These are phyloP conservation scores for Benitochromis conjunctus DNA, from an alignment of 2,113 vertebrate species.

Conservation along the genomic window DNA sequence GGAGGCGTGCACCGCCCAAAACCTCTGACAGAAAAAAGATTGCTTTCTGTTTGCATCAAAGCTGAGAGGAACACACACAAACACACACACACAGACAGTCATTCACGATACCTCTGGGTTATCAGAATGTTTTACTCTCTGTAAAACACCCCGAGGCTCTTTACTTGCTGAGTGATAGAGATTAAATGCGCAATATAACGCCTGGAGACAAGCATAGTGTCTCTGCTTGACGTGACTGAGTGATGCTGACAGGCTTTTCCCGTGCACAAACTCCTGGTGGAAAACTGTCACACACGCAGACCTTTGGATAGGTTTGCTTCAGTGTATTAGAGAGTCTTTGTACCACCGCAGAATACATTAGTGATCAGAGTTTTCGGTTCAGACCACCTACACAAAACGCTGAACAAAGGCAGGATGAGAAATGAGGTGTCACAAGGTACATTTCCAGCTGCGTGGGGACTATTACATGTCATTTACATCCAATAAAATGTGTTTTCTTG, in stretches of 20 bases:
- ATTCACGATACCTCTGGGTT: slow-evolving; percentile 47
- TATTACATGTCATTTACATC: slow-evolving; percentile 58
- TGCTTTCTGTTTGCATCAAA: slow-evolving; percentile 38
- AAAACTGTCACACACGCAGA: slow-evolving; percentile 46
- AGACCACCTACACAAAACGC: slow-evolving; percentile 40
- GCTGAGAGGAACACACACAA: slow-evolving; percentile 17
- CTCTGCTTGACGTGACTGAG: slow-evolving; percentile 53
- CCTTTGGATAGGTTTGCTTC: slow-evolving; percentile 42
- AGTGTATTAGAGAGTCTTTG: slow-evolving; percentile 32
- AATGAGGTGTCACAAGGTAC: slow-evolving; percentile 54
- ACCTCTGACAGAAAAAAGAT: slow-evolving; percentile 35
- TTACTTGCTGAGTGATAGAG: slow-evolving; percentile 54
- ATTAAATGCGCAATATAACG: slow-evolving; percentile 63
- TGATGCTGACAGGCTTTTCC: slow-evolving; percentile 59
- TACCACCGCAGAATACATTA: slow-evolving; percentile 41
- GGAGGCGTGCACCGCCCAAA: not conserved
- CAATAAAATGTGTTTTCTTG: slow-evolving; percentile 24
- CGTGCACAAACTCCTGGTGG: slow-evolving; percentile 42
- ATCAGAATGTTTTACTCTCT: slow-evolving; percentile 47
- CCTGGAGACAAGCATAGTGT: slow-evolving; percentile 51
- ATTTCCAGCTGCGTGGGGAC: slow-evolving; percentile 41
- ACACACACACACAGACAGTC: slow-evolving; percentile 9
- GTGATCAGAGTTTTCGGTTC: slow-evolving; percentile 26
- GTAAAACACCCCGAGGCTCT: slow-evolving; percentile 58
- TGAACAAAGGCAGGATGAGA: slow-evolving; percentile 50